Evolutionary conservation across 2,888 invertebrate species (phyloP), one percentile per base, ranked within the genome.

Genomic region (Drosophila anceps): DNA sequence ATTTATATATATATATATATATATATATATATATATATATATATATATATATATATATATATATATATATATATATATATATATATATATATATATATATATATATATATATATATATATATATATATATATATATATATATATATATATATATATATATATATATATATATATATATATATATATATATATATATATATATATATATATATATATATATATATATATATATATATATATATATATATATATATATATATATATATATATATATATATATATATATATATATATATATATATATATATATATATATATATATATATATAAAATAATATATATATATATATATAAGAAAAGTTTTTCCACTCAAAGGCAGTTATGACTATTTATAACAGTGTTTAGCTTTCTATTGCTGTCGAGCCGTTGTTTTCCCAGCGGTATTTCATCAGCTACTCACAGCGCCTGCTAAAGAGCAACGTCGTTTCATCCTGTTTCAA

Each of bases 401-500:
- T 33, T 58, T 13, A 37, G 20, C 24, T 44, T 6, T 20, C 41
- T 64, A 50, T 48, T 62, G 39, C 46, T 61, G 64, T 59, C 58
- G 61, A 73, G 55, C 53, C 70, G 73, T 61, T 70, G 73, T 73
- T 59, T 61, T 64, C 59, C 67, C 73, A 61, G 35, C 59, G 70
- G 78, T 27, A 61, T 62, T 62, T 62, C 59, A 55, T 61, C 54
- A 50, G 63, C 60, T 57, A 76, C 76, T 76, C 71, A 39, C 46
- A n/a, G 58, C 48, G 29, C 35, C 20, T 24, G 59, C 43, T 78
- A 64, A 50, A 54, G 58, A 66, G 46, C 75, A 69, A 29, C 46
- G 37, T 37, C 62, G 65, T 62, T 62, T 67, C 44, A 54, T 77
- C 61, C 79, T 66, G 78, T 73, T 77, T 62, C 73, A 59, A 27